Base-by-base conservation (phyloP, 2,113 vertebrate genomes). In the Narcine bancroftii region DNA sequence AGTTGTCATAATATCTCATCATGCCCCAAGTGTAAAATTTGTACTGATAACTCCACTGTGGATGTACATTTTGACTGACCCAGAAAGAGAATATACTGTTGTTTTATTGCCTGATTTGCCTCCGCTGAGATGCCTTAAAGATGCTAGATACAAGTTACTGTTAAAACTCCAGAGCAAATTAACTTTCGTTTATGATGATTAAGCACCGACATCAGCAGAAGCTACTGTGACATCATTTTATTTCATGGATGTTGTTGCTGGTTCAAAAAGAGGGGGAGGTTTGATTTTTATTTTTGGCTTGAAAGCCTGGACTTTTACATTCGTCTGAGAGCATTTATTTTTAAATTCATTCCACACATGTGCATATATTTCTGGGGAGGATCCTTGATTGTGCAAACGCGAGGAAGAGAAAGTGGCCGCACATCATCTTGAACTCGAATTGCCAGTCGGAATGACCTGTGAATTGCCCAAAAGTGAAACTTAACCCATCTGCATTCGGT, bases 181-280 rank as follows among this genome's bases (percentile, higher is more conserved):
- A 29, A 29, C 2, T 39, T 29, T 19, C 60, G 66, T 66, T 66
- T 65, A 69, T 91, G 63, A 91, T 66, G 26, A 56, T 87, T n/a
- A 63, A 36, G 6, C 53, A n/a, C 81, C 47, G 65, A 71, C 89
- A 91, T 91, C 89, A 91, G 89, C 9, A 33, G 65, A 69, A 91
- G 42, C 9, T 9, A 91, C 65, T 91, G 39, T 91, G 89, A 91
- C 89, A 91, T 91, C 65, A 91, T 91, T 91, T 91, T 66, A 42
- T 66, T 91, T 45, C 4, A 11, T 66, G 89, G 29, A 17, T 71
- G 24, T 26, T 45, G 65, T 13, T 69, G 63, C 53, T 60, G n/a
- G 24, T 4, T 69, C 66, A 69, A 24, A 69, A 69, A 21, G 66
- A 69, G 66, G 66, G 21, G 26, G 5, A 24, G 66, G 66, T 10